These are phyloP conservation scores for Eurois occulta DNA, from an alignment of 2,888 invertebrate genomes.

Conservation along the genomic window DNA sequence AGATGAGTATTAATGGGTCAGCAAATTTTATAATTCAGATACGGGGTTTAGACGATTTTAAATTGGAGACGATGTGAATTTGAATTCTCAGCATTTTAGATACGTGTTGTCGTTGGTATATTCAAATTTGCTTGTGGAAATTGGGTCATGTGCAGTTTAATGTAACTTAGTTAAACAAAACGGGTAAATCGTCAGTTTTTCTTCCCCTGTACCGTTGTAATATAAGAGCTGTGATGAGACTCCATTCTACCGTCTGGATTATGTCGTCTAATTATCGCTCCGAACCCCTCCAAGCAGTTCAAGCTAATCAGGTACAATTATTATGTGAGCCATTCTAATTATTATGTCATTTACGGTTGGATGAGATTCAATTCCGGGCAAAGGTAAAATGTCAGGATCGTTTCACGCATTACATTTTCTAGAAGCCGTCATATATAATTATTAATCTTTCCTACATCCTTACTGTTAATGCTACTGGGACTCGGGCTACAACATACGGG, in stretches of 20 bases:
- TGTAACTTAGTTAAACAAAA: background rate
- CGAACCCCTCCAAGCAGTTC: constrained; percentile 15
- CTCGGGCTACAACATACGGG: background rate
- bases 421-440: background rate
- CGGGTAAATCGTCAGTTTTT: background rate
- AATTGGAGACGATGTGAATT: constrained; percentile 45
- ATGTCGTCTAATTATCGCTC: constrained; percentile 27
- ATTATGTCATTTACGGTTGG: constrained; percentile 5
- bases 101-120: background rate
- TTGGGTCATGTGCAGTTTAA: background rate
- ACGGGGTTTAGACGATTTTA: constrained; percentile 48
- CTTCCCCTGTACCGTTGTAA: background rate
- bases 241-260: constrained; percentile 14
- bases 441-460: constrained; percentile 3
- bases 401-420: background rate
- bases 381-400: background rate
- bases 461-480: background rate
- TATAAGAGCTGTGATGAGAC: background rate
- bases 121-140: constrained; percentile 6
- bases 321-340: constrained; percentile 29
- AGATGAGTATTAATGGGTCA: constrained; percentile 62
- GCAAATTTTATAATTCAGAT: constrained; percentile 62
- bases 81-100: constrained; percentile 18
- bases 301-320: constrained; percentile 31
- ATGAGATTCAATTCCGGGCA: constrained; percentile 5